phyloP scores from a whole-genome alignment of 2,888 invertebrate genomes.

The Scaptomyza reducta region DNA sequence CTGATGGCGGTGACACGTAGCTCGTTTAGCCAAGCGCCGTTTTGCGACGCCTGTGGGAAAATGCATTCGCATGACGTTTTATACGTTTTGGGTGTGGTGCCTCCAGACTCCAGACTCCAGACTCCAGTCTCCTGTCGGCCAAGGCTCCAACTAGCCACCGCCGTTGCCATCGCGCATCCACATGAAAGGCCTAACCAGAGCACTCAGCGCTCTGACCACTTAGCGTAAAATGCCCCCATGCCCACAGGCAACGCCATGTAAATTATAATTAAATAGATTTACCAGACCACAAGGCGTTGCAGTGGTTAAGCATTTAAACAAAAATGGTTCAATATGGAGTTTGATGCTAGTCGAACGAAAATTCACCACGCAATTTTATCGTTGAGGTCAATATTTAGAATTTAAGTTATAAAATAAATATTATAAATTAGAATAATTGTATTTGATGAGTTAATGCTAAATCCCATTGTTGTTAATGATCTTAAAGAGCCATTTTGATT shows the following conservation, averaged over 20 bases:
- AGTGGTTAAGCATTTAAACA: background rate
- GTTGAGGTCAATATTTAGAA: background rate
- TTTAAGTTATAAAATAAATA: background rate
- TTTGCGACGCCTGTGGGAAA: conserved; percentile 64
- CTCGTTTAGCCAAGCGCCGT: conserved; percentile 68
- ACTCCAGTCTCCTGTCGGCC: background rate
- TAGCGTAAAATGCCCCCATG: background rate
- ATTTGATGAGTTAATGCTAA: too few relatives aligned
- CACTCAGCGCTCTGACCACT: conserved; percentile 4
- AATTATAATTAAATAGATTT: conserved; percentile 1
- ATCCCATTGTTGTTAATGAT: too few relatives aligned
- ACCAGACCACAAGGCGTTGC: background rate
- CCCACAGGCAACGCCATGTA: background rate
- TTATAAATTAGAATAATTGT: too few relatives aligned
- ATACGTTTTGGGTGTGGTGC: conserved; percentile 26
- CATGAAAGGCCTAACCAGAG: background rate
- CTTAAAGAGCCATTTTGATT: too few relatives aligned
- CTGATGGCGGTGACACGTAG: conserved; percentile 75
- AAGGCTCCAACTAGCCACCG: background rate
- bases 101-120: background rate
- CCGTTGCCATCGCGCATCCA: background rate
- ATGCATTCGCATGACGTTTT: conserved; percentile 27
- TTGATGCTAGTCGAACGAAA: too few relatives aligned
- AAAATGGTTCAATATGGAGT: background rate
- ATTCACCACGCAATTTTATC: too few relatives aligned